These are phyloP conservation scores for Lota lota DNA, from an alignment of 2,113 vertebrate genomes.

Conservation along the genomic window DNA sequence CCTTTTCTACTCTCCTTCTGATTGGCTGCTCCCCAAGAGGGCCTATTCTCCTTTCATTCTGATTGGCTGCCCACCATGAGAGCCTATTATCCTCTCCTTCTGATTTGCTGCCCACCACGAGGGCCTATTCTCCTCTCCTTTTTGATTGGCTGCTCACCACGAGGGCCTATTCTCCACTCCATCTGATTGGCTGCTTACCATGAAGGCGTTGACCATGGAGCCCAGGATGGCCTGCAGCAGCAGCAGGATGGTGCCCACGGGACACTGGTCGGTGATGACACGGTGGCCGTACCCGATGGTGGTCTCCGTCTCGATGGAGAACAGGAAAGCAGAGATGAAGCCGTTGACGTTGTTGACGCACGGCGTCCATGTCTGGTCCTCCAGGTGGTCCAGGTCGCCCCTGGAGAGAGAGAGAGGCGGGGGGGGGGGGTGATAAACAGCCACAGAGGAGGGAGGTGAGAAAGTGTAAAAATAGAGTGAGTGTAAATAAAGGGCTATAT, in stretches of 20 bases:
- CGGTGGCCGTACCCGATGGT: slow-evolving; percentile 95
- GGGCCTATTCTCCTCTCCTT: no score
- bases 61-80: no score
- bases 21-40: no score
- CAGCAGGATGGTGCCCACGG: slow-evolving; percentile 90
- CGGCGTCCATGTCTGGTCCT: slow-evolving; percentile 88
- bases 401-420: slow-evolving; percentile 36
- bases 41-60: no score
- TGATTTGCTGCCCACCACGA: no score
- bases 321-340: slow-evolving; percentile 94
- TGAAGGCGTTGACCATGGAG: slow-evolving; percentile 98
- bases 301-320: slow-evolving; percentile 97
- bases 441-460: slow-evolving; percentile 20
- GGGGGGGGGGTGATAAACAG: slow-evolving; percentile 29
- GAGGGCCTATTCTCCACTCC: no score
- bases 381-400: slow-evolving; percentile 94
- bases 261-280: slow-evolving; percentile 95
- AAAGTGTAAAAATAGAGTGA: slow-evolving; percentile 15
- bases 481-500: slow-evolving; percentile 22
- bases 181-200: slow-evolving; percentile 72
- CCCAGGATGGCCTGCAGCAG: slow-evolving; percentile 94
- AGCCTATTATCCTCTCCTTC: no score
- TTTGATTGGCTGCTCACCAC: no score
- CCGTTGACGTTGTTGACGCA: slow-evolving; percentile 96
- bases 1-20: no score